A percentile compares a stretch with the other conserved stretches of the same genome.
Evolutionary conservation across 2,888 invertebrate species (phyloP).

Genomic region (Cerceris ruficornis): DNA sequence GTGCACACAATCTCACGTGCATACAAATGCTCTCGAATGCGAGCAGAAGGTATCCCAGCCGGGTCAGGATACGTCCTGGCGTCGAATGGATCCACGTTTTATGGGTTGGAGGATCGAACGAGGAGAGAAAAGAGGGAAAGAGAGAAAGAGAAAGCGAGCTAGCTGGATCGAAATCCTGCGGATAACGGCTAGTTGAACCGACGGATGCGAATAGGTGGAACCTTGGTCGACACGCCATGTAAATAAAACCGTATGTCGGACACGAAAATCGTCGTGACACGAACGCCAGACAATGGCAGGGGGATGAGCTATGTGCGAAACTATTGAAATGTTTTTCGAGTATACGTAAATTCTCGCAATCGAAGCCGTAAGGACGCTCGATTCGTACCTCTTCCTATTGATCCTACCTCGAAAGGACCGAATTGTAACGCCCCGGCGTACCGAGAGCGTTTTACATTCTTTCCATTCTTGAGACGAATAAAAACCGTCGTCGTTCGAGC

Average conservation of each 20-base stretch:
- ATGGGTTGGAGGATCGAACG: slow-evolving; percentile 28
- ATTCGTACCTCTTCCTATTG: neutral
- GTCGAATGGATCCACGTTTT: slow-evolving; percentile 41
- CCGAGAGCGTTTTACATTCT: too few species aligned
- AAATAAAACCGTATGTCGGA: slow-evolving; percentile 38
- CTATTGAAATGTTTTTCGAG: slow-evolving; percentile 3
- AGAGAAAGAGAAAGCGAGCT: slow-evolving; percentile 8
- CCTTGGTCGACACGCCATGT: slow-evolving; percentile 21
- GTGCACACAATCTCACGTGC: slow-evolving; percentile 31
- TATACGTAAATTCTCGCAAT: neutral
- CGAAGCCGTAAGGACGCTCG: neutral
- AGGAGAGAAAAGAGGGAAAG: slow-evolving; percentile 16
- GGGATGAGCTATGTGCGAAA: neutral
- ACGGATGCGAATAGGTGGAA: slow-evolving; percentile 21
- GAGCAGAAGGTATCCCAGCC: slow-evolving; percentile 17
- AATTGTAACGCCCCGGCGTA: neutral
- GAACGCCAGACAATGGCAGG: slow-evolving; percentile 12
- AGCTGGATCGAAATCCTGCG: slow-evolving; percentile 45
- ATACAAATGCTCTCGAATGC: slow-evolving; percentile 34
- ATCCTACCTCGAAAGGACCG: neutral
- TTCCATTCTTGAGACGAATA: too few species aligned
- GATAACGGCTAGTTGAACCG: slow-evolving; percentile 47
- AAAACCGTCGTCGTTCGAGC: too few species aligned
- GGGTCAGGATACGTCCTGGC: slow-evolving; percentile 32
- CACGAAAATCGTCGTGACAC: slow-evolving; percentile 22